Evolutionary conservation across 2,888 invertebrate species (phyloP), one percentile per base, ranked within the genome.

Genomic region (Sarcophaga carnaria): DNA sequence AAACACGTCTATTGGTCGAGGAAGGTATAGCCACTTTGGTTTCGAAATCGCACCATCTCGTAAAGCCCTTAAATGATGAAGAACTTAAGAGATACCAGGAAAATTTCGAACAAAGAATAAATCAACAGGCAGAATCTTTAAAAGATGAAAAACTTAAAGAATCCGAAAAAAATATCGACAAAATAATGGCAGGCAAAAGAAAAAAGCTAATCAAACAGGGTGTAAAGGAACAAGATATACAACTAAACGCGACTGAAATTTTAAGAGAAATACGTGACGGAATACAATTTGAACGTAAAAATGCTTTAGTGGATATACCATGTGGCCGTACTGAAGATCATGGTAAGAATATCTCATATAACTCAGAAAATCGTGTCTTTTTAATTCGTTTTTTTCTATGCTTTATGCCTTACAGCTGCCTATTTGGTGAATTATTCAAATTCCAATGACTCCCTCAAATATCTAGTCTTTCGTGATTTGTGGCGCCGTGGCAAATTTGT

Each of bases 401-500:
- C 1, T 67, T 11, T 67, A 0, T 17, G 49, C 27, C 37, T n/a
- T 59, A 37, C 22, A 76, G 83, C 12, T 45, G 83, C 22, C 11
- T 37, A 70, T 47, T 6, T 62, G 25, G 66, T 62, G 66, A 71
- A 27, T 76, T 27, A 8, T 10, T 17, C 20, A 63, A 12, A 47
- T 4, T 84, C 89, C 6, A 91, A 91, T 17, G 90, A 93, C 59
- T 90, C 91, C 3, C 88, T 93, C 2, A 95, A 95, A 90, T 97
- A 95, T 93, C 93, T 93, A 45, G 96, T 97, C 4, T 99, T 96
- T 92, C 95, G 95, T 91, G 96, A 99, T 93, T 94, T 99, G 67
- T 98, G 98, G 98, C 95, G 96, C 86, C 96, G 94, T 90, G 97
- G 96, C 1, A 96, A 96, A 93, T 97, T 95, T 91, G 94, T 99